A percentile compares a stretch with the other conserved stretches of the same genome.
These are phyloP conservation scores for Eupithecia subfuscata DNA, from an alignment of 2,888 invertebrate species.

Conservation along the genomic window DNA sequence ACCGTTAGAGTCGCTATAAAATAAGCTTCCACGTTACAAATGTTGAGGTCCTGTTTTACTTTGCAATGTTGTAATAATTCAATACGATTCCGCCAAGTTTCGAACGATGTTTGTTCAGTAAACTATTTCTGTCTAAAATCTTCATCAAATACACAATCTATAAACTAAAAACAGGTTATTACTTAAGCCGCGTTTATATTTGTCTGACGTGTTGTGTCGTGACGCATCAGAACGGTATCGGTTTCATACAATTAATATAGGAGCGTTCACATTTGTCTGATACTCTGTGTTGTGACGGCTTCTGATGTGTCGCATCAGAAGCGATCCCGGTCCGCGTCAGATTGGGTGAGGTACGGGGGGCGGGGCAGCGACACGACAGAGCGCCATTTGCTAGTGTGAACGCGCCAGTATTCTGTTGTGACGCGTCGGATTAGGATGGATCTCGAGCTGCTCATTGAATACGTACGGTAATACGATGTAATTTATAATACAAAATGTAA, in stretches of 20 bases:
- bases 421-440: neutral
- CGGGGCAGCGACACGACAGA: neutral
- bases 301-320: neutral
- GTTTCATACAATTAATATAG: neutral
- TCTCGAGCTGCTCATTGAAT: neutral
- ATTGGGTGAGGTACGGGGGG: neutral
- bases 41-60: too few relatives aligned
- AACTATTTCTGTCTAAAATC: too few relatives aligned
- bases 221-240: neutral
- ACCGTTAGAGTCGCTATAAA: too few relatives aligned
- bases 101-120: too few relatives aligned
- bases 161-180: too few relatives aligned
- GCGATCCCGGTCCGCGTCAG: neutral
- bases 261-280: neutral
- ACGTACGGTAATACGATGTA: neutral
- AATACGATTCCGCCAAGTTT: too few relatives aligned
- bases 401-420: neutral
- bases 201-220: constrained; percentile 1
- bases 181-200: neutral
- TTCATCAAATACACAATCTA: too few relatives aligned
- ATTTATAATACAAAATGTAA: constrained; percentile 1
- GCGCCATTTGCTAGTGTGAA: neutral
- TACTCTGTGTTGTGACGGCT: neutral
- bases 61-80: too few relatives aligned
- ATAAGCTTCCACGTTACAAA: too few relatives aligned